Evolutionary conservation across 2,113 vertebrate genomes (phyloP), one percentile per base, ranked within the genome.

Genomic region (Strix uralensis): DNA sequence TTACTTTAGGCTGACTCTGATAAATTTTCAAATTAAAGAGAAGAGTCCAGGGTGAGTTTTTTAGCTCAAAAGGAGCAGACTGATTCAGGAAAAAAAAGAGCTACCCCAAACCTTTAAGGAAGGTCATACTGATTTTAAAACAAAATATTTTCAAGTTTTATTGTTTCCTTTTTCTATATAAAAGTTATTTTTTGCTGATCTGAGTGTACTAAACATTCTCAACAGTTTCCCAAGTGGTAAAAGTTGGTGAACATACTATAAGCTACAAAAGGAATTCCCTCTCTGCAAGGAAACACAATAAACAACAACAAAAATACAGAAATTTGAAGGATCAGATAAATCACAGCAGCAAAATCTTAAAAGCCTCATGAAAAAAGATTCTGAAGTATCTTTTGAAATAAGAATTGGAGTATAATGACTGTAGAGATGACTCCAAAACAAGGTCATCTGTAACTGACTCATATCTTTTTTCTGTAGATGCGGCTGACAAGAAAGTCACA

Each of bases 321-420:
- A 84, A 79, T 90, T 16, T 82, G 32, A 90, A 81, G 30, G 44
- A 80, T 82, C 19, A 47, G 49, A 69, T 47, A 72, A 79, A 80
- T 61, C 16, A 54, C 8, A 54, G 40, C 7, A 81, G 4, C 13
- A 92, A 73, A 82, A 67, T 40, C 36, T 59, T 77, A 57, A 67
- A 52, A 91, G n/a, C 72, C 27, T 85, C 8, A 72, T 70, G 30
- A 61, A 90, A 89, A 93, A 51, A 79, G 3, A 58, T 86, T 87
- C 63, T 81, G 38, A 91, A 81, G 32, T 55, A 59, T 74, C n/a
- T 91, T 92, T 94, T 87, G 47, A 94, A 94, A 81, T 57, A 85
- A 80, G n/a, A 90, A 69, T 72, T 78, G 14, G 27, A 70, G 19
- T 65, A 58, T 61, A 85, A 84, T 49, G 42, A 85, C 69, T 72